Evolutionary conservation across 2,797 vertebrate species (phyloP), one percentile per base, ranked within the genome.

Genomic region (Pangasius larnaudii): DNA sequence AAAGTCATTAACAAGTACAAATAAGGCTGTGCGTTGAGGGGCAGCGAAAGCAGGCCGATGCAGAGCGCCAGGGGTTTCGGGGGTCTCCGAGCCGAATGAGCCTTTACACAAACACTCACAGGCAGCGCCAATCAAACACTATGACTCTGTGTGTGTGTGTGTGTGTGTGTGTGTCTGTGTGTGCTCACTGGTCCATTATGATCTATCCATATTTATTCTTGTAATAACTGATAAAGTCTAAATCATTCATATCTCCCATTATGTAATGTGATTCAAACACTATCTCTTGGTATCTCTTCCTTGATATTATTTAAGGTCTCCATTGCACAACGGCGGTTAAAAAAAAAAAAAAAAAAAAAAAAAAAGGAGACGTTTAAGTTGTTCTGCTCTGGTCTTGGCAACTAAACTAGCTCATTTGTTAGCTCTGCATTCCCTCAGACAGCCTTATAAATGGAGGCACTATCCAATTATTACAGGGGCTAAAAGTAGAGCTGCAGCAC

Each of bases 1-100:
- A 94, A 94, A 96, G 94, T 96, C 96, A 96, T 96, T 97, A 96
- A 95, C 95, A 95, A 96, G 95, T 96, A 94, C 95, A 97, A 97
- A 96, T 95, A 96, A 89, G 67, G 92, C 93, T 92, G 94, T 94
- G 94, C 95, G 95, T 93, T 93, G 95, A 94, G 95, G 91, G 94
- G 94, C 92, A 69, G 91, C 71, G 88, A 91, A 92, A 61, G 56
- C 58, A 42, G 79, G 56, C 22, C 79, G 56, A 59, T 2, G 56
- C 56, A 42, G 36, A 80, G 78, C 56, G 33, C 78, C 56, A 39
- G 78, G 78, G 78, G 53, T 59, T 80, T 42, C 56, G 2, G 33
- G 56, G 33, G 33, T 80, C 78, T 58, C 77, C 0, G 10, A 27
- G 78, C 78, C 56, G 33, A 81, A 59, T n/a, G 77, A 81, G 56